Conservation (phyloP, 2,113 vertebrate genomes). For the Anarrhichthys ocellatus region DNA sequence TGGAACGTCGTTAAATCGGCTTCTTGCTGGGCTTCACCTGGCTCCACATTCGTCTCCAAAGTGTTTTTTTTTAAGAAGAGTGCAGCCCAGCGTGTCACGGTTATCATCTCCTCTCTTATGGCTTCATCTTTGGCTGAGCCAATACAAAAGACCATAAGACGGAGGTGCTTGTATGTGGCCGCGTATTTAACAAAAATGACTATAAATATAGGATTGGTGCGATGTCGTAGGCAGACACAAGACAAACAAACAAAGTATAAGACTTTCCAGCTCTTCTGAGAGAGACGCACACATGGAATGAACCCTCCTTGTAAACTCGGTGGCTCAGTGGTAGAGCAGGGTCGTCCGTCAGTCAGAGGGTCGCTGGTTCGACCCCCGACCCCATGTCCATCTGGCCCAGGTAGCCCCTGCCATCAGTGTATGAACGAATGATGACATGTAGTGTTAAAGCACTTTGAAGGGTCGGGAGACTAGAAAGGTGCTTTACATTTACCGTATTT, state of each 20-base stretch:
- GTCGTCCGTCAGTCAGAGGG: neutral
- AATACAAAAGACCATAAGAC: conserved; percentile 10
- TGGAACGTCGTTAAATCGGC: neutral
- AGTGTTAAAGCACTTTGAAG: neutral
- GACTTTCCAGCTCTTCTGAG: no score
- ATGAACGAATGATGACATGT: neutral
- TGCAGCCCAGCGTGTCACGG: conserved; percentile 5
- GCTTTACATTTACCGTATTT: neutral
- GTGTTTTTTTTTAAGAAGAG: conserved; percentile 13
- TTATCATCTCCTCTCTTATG: conserved; percentile 5
- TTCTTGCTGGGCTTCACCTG: conserved; percentile 32
- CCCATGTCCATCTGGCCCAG: neutral
- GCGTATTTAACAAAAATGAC: no score
- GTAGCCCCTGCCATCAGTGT: neutral
- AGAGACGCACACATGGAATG: no score
- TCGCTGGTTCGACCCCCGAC: neutral
- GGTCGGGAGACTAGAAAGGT: no score
- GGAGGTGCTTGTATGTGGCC: conserved; percentile 4
- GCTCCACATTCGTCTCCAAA: conserved; percentile 32
- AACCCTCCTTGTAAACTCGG: neutral
- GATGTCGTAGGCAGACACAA: no score
- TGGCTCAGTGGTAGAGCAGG: no score
- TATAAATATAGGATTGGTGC: no score
- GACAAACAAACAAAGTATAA: no score
- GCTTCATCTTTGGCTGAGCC: conserved; percentile 16